Evolutionary conservation across 2,797 vertebrate genomes (phyloP), one percentile per base, ranked within the genome.

Genomic region (Falco concolor): DNA sequence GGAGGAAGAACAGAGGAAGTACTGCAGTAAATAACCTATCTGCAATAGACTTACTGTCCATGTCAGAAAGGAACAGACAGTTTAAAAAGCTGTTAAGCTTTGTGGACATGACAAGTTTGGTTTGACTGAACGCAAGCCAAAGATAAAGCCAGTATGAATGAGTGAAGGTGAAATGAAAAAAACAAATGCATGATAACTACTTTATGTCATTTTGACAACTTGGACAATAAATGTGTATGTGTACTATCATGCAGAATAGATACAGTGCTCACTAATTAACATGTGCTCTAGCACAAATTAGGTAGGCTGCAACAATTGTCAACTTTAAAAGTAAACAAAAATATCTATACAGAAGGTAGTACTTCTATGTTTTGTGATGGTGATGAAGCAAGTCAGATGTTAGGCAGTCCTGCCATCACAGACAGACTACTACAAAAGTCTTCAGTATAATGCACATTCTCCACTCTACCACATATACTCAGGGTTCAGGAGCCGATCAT

Each of bases 11-110:
- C 23, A 84, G 23, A 5, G 20, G 13, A 90, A 77, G 20, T 49
- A 70, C 9, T 28, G 59, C 10, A 61, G 52, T 56, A 84, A 83
- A 80, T 87, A 83, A 74, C 40, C 34, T 4, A 74, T 76, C 83
- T 92, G 27, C 27, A 75, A 36, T 38, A 65, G 28, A 32, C 47
- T 78, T 82, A 60, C 49, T 47, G 8, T 42, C 50, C 23, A 84
- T 87, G 49, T 94, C 64, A 95, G 69, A 79, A 72, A 89, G 80
- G 27, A 95, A 68, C 25, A 97, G 52, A 80, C 25, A 2, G 9
- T 81, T 96, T 75, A 6, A 89, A 89, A 92, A 94, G 54, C 64
- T 38, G n/a, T 83, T 56, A 56, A 87, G 83, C 83, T 64, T 85
- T 45, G 12, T 65, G 68, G 60, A 81, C 40, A 73, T 73, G 40